Conservation (phyloP, 1,140 invertebrate genomes). For the Melitaea cinxia region DNA sequence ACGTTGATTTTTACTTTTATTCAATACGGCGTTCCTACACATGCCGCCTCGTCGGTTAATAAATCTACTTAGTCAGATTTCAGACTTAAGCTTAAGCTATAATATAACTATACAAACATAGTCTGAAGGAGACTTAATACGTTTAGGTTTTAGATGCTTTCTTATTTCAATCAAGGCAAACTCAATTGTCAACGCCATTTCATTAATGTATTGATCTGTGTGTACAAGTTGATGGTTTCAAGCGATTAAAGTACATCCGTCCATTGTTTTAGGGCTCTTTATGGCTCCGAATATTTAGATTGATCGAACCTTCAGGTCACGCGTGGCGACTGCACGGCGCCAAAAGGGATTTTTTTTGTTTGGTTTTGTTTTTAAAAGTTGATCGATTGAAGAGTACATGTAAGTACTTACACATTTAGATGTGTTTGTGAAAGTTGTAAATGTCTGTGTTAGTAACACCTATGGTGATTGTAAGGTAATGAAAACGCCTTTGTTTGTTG, state of each 20-base stretch:
- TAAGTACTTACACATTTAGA: background rate
- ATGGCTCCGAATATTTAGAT: background rate
- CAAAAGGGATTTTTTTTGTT: conserved; percentile 31
- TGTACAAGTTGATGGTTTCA: conserved; percentile 7
- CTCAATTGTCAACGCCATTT: conserved; percentile 36
- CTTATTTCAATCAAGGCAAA: conserved; percentile 32
- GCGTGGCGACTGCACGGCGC: conserved; percentile 45
- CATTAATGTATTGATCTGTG: conserved; percentile 38
- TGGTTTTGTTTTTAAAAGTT: conserved; percentile 32
- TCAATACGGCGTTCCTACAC: too few relatives aligned
- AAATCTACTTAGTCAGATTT: too few relatives aligned
- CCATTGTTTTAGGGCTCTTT: background rate
- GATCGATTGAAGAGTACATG: conserved; percentile 15
- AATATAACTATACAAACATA: too few relatives aligned
- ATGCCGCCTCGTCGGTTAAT: too few relatives aligned
- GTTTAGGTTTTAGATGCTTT: background rate
- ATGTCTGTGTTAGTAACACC: too few relatives aligned
- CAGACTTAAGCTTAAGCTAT: too few relatives aligned
- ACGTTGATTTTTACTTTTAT: too few relatives aligned
- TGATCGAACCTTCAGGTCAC: conserved; percentile 26
- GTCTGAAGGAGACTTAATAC: too few relatives aligned
- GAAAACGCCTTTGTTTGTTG: too few relatives aligned
- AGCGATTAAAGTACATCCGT: conserved; percentile 6
- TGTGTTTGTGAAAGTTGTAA: too few relatives aligned
- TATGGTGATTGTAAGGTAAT: background rate